These are phyloP conservation scores for Helogale parvula DNA, from an alignment of 2,113 vertebrate genomes.

Conservation along the genomic window DNA sequence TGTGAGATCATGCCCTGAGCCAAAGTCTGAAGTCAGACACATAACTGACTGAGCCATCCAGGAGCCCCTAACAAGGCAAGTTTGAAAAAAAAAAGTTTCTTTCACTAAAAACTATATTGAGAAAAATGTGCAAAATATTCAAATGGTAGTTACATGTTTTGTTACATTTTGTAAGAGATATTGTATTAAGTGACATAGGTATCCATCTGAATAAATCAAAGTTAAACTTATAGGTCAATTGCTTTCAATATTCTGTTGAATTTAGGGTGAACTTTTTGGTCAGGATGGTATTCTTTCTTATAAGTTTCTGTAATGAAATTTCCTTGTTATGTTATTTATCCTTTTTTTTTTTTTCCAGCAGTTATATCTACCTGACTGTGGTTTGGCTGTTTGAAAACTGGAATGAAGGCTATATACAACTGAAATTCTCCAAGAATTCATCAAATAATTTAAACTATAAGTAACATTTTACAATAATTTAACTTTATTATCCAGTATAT, in stretches of 20 bases:
- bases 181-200: neutral
- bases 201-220: neutral
- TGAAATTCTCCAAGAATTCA: conserved; percentile 10
- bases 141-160: neutral
- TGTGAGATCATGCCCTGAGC: too few relatives aligned
- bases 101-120: neutral
- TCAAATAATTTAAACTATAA: neutral
- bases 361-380: neutral
- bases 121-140: neutral
- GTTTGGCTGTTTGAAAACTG: neutral
- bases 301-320: neutral
- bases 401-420: neutral
- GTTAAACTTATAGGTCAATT: neutral
- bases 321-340: neutral
- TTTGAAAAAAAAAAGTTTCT: neutral
- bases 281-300: neutral
- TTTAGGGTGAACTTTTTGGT: neutral
- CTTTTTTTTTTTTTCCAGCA: neutral
- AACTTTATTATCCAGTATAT: neutral
- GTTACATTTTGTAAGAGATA: neutral
- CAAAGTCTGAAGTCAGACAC: too few relatives aligned
- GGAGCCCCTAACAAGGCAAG: neutral
- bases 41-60: too few relatives aligned
- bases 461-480: neutral
- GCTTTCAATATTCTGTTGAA: neutral